phyloP scores from a whole-genome alignment of 2,113 vertebrate genomes.

The Petrocephalus microphthalmus region DNA sequence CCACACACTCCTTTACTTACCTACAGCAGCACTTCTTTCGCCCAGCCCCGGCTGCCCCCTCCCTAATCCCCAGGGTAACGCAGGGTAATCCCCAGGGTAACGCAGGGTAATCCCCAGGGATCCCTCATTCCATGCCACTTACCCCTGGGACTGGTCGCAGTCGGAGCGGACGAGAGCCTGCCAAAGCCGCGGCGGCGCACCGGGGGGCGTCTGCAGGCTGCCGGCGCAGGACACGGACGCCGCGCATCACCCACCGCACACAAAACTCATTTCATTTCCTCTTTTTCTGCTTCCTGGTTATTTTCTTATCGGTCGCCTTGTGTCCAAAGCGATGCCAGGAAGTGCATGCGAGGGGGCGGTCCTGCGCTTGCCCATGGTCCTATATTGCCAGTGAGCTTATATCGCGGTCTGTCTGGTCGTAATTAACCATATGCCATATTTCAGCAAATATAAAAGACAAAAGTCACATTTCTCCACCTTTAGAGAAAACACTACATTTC shows the following conservation, averaged over 20 bases:
- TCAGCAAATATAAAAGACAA: background rate
- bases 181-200: background rate
- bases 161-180: background rate
- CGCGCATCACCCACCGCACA: constrained; percentile 49
- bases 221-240: background rate
- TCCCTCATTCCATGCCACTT: background rate
- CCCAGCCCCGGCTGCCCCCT: background rate
- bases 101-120: no score
- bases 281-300: constrained; percentile 63
- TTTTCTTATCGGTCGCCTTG: constrained; percentile 62
- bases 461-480: background rate
- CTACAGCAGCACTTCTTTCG: background rate
- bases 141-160: background rate
- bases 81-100: background rate
- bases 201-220: background rate
- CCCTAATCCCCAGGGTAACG: background rate
- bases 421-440: background rate
- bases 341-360: constrained; percentile 31
- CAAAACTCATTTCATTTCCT: constrained; percentile 62
- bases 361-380: no score
- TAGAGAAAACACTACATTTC: no score
- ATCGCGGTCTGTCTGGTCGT: background rate
- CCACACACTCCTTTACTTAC: background rate
- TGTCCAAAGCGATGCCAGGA: constrained; percentile 38
- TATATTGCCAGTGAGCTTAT: background rate